Evolutionary conservation across 2,888 invertebrate genomes (phyloP).

Genomic region (Sinopyrophorus schimmeli): DNA sequence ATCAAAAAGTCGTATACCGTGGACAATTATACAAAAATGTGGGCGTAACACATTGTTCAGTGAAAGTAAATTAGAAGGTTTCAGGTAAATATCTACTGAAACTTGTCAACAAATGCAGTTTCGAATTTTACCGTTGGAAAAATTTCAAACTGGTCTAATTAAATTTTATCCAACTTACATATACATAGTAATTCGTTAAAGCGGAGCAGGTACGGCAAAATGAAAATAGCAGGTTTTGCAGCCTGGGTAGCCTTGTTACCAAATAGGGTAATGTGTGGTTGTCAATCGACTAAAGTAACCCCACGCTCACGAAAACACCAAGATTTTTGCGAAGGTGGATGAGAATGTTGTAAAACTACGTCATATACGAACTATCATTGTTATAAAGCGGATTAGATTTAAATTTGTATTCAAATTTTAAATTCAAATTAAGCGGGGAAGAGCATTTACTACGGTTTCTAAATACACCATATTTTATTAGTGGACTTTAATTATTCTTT

Average conservation of each 20-base stretch:
- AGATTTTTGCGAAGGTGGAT: constrained; percentile 25
- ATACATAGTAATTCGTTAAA: constrained; percentile 11
- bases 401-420: background rate
- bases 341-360: constrained; percentile 9
- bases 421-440: too few species aligned
- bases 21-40: constrained; percentile 15
- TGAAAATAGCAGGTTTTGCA: constrained; percentile 21
- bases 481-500: too few species aligned
- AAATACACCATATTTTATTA: too few species aligned
- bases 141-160: too few species aligned
- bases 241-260: constrained; percentile 24
- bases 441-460: background rate
- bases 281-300: constrained; percentile 18
- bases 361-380: constrained; percentile 2
- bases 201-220: constrained; percentile 14
- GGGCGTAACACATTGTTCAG: too few species aligned
- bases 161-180: background rate
- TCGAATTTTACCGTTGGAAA: background rate
- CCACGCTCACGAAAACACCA: constrained; percentile 17
- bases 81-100: too few species aligned
- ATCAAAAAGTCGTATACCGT: too few species aligned
- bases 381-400: background rate
- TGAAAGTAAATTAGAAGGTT: too few species aligned
- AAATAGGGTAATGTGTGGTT: constrained; percentile 26
- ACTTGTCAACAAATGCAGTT: background rate